These are phyloP conservation scores for Psilopsiagon aurifrons DNA, from an alignment of 2,113 vertebrate species.

Conservation along the genomic window DNA sequence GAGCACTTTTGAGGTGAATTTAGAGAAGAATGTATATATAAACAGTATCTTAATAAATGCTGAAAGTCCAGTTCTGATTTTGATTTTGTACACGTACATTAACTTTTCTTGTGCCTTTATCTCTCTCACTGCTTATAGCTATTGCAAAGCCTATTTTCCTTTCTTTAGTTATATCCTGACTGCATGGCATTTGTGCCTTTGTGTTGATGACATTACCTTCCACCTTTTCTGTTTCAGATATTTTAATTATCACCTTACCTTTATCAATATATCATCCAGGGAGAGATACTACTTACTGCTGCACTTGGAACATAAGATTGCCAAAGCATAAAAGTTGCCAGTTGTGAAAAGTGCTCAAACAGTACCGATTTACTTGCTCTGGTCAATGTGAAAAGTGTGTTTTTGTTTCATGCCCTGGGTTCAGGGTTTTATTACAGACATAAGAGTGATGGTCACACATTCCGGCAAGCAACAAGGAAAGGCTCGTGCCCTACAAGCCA, in stretches of 20 bases:
- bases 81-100: constrained; percentile 23
- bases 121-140: background rate
- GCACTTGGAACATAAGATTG: background rate
- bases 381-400: background rate
- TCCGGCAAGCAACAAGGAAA: background rate
- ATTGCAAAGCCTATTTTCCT: background rate
- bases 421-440: background rate
- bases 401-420: background rate
- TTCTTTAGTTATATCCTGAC: constrained; percentile 29
- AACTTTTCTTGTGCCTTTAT: constrained; percentile 5
- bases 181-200: constrained; percentile 12
- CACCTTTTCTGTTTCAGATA: constrained; percentile 31
- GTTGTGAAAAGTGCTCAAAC: background rate
- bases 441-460: background rate
- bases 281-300: background rate
- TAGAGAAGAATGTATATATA: constrained; percentile 39
- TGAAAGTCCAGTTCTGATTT: constrained; percentile 38
- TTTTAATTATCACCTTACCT: constrained; percentile 28
- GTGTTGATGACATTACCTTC: background rate
- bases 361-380: background rate
- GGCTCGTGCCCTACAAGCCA: background rate
- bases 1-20: constrained; percentile 42
- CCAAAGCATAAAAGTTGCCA: background rate
- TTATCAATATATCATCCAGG: background rate
- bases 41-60: constrained; percentile 36